Evolutionary conservation across 2,113 vertebrate genomes (phyloP).

Genomic region (Seriola dumerili): DNA sequence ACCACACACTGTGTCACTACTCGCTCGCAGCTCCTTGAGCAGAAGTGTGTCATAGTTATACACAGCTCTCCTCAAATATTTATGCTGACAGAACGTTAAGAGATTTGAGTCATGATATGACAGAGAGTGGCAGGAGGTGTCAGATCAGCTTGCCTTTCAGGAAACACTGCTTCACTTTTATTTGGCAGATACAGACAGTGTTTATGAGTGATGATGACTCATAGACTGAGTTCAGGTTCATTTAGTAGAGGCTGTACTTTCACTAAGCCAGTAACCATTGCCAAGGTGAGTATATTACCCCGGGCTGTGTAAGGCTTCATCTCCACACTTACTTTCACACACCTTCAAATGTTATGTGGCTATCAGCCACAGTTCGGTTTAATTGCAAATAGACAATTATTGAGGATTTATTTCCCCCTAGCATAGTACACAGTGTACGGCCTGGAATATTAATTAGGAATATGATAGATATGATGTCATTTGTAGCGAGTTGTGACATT

Average conservation of each 20-base stretch:
- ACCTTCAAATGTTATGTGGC: not conserved
- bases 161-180: constrained; percentile 1
- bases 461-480: constrained; percentile 9
- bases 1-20: not conserved
- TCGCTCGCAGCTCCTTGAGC: not conserved
- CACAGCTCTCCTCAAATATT: not conserved
- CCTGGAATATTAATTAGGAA: not conserved
- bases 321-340: not conserved
- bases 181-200: not conserved
- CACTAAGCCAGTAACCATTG: not conserved
- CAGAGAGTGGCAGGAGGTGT: constrained; percentile 5
- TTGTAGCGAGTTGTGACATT: constrained; percentile 6
- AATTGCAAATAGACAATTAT: not conserved
- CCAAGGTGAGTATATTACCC: not conserved
- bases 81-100: not conserved
- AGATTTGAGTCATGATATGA: not conserved
- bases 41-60: not conserved
- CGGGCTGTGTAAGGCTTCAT: not conserved
- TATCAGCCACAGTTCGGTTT: not conserved
- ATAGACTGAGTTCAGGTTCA: not conserved
- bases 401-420: not conserved
- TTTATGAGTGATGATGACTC: constrained; percentile 25
- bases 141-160: not conserved
- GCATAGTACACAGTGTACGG: no score
- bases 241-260: not conserved